Evolutionary conservation across 1,140 invertebrate species (phyloP), one percentile per base, ranked within the genome.

Genomic region (Macrobrachium rosenbergii): DNA sequence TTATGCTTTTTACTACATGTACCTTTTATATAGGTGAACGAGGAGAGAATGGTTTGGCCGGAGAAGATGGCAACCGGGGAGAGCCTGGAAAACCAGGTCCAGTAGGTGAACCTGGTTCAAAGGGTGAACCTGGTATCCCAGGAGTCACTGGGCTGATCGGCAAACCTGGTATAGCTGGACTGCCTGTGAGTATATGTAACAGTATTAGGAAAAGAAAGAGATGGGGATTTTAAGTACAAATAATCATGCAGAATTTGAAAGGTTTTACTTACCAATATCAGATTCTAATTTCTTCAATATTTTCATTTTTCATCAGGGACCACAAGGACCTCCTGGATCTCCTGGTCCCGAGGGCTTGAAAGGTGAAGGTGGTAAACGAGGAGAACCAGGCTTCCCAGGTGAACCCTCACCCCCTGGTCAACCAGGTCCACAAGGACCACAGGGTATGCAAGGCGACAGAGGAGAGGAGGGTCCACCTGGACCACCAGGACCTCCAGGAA

Each of bases 341-440:
- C 83, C 73, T 21, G 90, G 90, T 2, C 87, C 87, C 43, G 58
- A 80, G 59, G 90, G 90, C 52, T 28, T 62, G 7, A 83, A 85
- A 43, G 90, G 90, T 37, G 60, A 60, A 75, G 11, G 85, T 85
- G 84, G 90, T 21, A 87, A 83, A 60, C 88, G 90, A 23, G 91
- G 91, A 76, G 86, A 90, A 2, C 90, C 90, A 77, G 92, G 92
- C 45, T 90, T 91, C 12, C 90, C 91, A 80, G 92, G 92, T 19
- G 90, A 91, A 82, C 90, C 91, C 11, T 92, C 92, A 72, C 90
- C 91, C 7, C 88, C 89, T 10, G 91, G 90, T 19, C 84, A 72
- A 21, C 91, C 91, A 11, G 92, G 92, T 37, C 87, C 91, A 17
- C 90, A 91, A 45, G 93, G 92, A 78, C 91, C 91, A 73, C 90